Evolutionary conservation across 2,888 invertebrate species (phyloP), one percentile per base, ranked within the genome.

Genomic region (Latheticus oryzae): DNA sequence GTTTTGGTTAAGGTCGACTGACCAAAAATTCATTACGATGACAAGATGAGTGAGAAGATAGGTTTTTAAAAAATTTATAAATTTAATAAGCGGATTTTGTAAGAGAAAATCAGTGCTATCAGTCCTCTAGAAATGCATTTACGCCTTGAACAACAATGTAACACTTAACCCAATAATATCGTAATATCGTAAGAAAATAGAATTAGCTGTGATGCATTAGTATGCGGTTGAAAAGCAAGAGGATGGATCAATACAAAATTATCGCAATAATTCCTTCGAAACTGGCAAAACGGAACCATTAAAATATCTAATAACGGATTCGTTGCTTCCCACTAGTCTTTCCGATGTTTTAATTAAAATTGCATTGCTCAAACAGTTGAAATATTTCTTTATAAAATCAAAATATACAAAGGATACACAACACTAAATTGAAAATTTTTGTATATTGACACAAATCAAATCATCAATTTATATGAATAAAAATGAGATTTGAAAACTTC

Each of bases 161-260:
- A 32, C 13, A 32, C 32, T 32, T 32, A 13, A 13, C 28, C 28
- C 16, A 32, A 32, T 32, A 32, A 32, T 13, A 32, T 32, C 32
- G 16, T 13, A 5, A 13, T n/a, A n/a, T n/a, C n/a, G n/a, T n/a
- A n/a, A n/a, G 13, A 32, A 32, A 32, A 32, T 32, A 11, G 12
- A 32, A 32, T 32, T 32, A 32, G 15, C 32, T 15, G 13, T 32
- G 16, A 16, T 13, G 32, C 13, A 13, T 13, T 32, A 32, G 16
- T 32, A 11, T 13, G 32, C 32, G 32, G 32, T 13, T 32, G 16
- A 12, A 32, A 11, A 15, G 5, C 16, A 13, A 16, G 21, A 21
- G 21, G 28, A 8, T 11, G 12, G 32, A 32, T 32, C 32, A n/a
- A 32, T 32, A 32, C 13, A 7, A 32, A 32, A 32, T 11, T 32